Conservation (phyloP, 2,888 invertebrate species). For the Vandiemenella viatica region DNA sequence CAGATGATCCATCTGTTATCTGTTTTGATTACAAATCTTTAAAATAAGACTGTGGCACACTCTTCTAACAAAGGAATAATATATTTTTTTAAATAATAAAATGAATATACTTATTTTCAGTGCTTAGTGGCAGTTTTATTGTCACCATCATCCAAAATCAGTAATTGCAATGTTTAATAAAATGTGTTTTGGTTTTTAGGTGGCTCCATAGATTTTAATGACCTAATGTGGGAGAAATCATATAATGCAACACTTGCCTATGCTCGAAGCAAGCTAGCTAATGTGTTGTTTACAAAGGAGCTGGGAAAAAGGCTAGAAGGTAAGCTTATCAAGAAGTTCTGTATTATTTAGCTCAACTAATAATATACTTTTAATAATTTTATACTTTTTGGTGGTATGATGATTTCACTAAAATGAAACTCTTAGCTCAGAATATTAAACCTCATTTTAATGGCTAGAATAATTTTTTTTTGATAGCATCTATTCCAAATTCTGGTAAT, state of each 20-base stretch:
- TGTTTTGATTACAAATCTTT: too few species aligned
- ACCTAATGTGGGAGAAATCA: conserved; percentile 12
- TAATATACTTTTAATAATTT: background rate
- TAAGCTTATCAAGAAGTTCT: conserved; percentile 3
- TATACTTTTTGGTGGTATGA: too few species aligned
- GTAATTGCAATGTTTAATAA: background rate
- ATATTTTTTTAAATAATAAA: too few species aligned
- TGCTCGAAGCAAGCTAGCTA: conserved; percentile 25
- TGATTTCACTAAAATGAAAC: background rate
- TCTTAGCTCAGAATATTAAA: background rate
- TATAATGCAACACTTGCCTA: conserved; percentile 17
- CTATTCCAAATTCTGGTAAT: too few species aligned
- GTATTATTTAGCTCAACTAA: background rate
- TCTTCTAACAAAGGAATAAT: too few species aligned
- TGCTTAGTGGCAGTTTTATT: too few species aligned
- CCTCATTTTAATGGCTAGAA: too few species aligned
- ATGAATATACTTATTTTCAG: too few species aligned
- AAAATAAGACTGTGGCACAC: too few species aligned
- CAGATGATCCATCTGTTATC: too few species aligned
- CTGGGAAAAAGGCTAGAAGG: conserved; percentile 20
- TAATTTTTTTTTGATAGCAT: too few species aligned
- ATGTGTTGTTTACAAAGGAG: conserved; percentile 23
- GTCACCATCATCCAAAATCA: too few species aligned
- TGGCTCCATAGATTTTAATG: conserved; percentile 19
- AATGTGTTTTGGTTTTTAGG: conserved; percentile 3